Evolutionary conservation across 2,888 invertebrate genomes (phyloP).

Genomic region (Drosophila koepferae): DNA sequence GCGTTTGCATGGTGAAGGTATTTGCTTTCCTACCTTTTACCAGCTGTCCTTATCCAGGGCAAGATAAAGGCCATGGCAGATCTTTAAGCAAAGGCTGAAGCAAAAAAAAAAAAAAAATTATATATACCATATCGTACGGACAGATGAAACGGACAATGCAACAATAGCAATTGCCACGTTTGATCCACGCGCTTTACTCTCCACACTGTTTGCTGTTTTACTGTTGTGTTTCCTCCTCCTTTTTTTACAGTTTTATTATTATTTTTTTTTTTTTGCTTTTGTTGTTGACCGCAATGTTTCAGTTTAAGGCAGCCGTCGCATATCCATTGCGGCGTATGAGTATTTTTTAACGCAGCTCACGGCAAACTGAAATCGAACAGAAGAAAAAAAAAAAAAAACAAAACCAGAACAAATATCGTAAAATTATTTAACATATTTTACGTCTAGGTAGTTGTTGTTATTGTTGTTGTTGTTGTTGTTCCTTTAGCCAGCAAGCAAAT

Average conservation of each 20-base stretch:
- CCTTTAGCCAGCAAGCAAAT: slow-evolving; percentile 59
- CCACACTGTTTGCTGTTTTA: slow-evolving; percentile 19
- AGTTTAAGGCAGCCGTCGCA: slow-evolving; percentile 8
- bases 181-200: neutral
- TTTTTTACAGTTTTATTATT: neutral
- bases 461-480: slow-evolving; percentile 4
- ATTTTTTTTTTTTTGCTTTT: slow-evolving; percentile 27
- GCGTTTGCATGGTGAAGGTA: neutral
- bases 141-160: slow-evolving; percentile 18
- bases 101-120: neutral
- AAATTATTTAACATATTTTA: slow-evolving; percentile 57
- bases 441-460: slow-evolving; percentile 21
- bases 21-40: neutral
- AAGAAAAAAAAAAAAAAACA: neutral
- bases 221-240: neutral
- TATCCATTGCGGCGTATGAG: slow-evolving; percentile 62
- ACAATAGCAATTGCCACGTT: slow-evolving; percentile 31
- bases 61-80: slow-evolving; percentile 25
- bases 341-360: slow-evolving; percentile 52
- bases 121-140: neutral
- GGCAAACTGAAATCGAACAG: neutral
- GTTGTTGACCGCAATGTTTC: slow-evolving; percentile 50
- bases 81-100: slow-evolving; percentile 11
- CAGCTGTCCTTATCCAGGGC: slow-evolving; percentile 26
- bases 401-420: slow-evolving; percentile 36